Evolutionary conservation across 1,140 invertebrate species (phyloP), one percentile per base, ranked within the genome.

Genomic region (Neodiprion pinetum): DNA sequence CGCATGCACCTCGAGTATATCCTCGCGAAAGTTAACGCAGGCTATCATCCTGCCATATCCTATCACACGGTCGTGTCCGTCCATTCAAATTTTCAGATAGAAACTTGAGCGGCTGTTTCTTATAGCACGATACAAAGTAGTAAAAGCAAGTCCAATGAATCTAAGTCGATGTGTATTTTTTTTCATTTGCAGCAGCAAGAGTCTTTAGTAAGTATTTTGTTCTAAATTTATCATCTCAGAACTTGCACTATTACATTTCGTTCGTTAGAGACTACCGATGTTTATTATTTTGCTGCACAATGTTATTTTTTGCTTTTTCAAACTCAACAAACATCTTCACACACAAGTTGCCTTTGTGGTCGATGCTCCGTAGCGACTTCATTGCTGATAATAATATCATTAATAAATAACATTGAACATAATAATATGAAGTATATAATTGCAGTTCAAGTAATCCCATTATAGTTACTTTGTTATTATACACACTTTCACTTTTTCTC

Each of bases 181-280:
- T 90, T 90, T 90, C 85, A 89, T 91, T 93, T 93, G 82, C 92
- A 93, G 92, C 92, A 91, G 82, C 91, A 92, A 91, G 92, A 92
- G 85, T 92, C 89, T 87, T 91, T 93, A 91, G 92, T 93, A 91
- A 93, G 92, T 93, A 92, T 83, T 81, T 78, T 72, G 67, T 84
- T 79, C 70, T 72, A 77, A 79, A 80, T 75, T 77, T 71, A 75
- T 79, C 70, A 47, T 75, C 23, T 40, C 28, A 40, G 28, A 5
- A 40, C 28, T 5, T 40, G 28, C 28, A 40, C 5, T 40, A 40
- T 40, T 40, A 40, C 28, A 40, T 40, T 40, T 40, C 28, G 2
- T 40, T 40, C 28, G 28, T 40, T 40, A 40, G 28, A 40, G 28
- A 40, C 28, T 40, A 40, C 28, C 28, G 28, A 40, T 4, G 71